Percentiles rank a stretch among this genome's conserved stretches.
Evolutionary conservation across 2,113 vertebrate species (phyloP).

Genomic region (Cnemophilus loriae): DNA sequence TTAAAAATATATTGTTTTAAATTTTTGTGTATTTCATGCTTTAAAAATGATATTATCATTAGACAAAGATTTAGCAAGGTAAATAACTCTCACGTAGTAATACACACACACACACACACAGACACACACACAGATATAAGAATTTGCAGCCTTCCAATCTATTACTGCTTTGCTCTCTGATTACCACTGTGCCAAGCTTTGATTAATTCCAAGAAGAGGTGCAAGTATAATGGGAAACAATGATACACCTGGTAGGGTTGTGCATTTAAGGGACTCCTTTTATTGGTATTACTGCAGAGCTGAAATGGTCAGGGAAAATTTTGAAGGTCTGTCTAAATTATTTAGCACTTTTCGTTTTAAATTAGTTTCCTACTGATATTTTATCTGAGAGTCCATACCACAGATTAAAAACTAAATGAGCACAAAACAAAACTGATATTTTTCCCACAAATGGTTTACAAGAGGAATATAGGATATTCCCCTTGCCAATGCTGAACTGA

Average conservation of each 20-base stretch:
- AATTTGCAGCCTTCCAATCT: not conserved
- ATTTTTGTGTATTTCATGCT: not conserved
- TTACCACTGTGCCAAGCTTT: not conserved
- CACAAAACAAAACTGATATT: not conserved
- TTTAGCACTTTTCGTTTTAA: not conserved
- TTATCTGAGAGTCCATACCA: not conserved
- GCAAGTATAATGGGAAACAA: not conserved
- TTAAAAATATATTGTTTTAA: not conserved
- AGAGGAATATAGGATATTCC: not conserved
- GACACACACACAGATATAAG: rapidly evolving
- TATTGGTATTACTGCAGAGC: not conserved
- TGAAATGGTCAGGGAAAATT: not conserved
- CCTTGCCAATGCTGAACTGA: not conserved
- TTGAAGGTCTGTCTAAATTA: not conserved
- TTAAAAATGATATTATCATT: not conserved
- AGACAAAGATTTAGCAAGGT: not conserved
- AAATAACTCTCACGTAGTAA: not conserved
- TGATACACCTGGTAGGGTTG: not conserved
- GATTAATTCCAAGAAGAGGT: not conserved
- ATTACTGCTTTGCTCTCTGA: not conserved
- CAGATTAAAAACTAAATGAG: not conserved
- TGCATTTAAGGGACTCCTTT: not conserved
- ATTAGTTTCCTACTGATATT: not conserved
- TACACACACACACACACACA: not conserved
- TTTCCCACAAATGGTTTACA: not conserved